Evolutionary conservation across 1,140 invertebrate species (phyloP).

Genomic region (Globodera rostochiensis): DNA sequence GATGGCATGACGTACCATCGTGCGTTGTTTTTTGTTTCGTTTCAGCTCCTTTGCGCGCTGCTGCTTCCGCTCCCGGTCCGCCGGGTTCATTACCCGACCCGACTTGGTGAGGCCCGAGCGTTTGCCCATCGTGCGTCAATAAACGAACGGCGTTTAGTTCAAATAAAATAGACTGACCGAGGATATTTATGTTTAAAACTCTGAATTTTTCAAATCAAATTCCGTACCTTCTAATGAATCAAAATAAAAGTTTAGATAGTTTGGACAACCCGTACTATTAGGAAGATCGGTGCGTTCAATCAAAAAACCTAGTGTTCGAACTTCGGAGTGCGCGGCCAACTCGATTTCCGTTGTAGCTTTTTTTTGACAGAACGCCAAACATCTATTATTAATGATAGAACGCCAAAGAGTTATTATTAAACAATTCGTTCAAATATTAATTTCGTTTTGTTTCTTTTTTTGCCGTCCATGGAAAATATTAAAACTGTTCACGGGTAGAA

Average conservation of each 20-base stretch:
- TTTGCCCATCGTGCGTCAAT: constrained; percentile 25
- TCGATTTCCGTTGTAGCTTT: no score
- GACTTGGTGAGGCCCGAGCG: constrained; percentile 33
- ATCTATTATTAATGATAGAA: background rate
- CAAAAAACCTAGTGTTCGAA: background rate
- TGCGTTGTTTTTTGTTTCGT: constrained; percentile 69
- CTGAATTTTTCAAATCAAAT: background rate
- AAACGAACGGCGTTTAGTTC: background rate
- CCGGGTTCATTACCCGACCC: constrained; percentile 68
- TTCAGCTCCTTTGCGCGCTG: constrained; percentile 54
- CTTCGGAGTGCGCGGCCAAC: no score
- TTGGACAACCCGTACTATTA: background rate
- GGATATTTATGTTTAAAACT: background rate
- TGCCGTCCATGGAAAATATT: background rate
- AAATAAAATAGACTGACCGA: background rate
- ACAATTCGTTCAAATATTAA: background rate
- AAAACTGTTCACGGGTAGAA: no score
- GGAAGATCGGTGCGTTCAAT: background rate
- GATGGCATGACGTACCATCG: constrained; percentile 68
- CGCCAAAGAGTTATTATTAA: background rate
- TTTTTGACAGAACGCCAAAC: no score
- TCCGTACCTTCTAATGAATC: background rate
- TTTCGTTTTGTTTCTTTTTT: background rate
- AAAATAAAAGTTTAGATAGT: background rate
- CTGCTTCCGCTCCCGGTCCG: constrained; percentile 68